Conservation (phyloP, 2,888 invertebrate species). For the Lochmaea crataegi region DNA sequence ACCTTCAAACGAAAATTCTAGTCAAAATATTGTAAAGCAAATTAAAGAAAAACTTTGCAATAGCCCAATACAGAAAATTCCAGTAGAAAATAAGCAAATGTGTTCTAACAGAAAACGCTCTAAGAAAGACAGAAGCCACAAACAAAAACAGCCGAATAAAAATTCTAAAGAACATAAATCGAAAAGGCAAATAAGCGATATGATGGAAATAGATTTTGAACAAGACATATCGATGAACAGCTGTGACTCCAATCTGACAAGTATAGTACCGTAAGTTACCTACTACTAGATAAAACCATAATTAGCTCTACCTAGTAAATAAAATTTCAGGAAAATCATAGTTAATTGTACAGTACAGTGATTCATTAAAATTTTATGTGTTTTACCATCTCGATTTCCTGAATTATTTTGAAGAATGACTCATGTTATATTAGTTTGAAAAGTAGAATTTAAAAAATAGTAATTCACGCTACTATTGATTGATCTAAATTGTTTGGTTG, state of each 20-base stretch:
- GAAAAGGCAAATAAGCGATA: conserved; percentile 37
- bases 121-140: conserved; percentile 23
- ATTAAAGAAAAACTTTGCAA: conserved; percentile 41
- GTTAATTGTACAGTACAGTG: background rate
- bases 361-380: background rate
- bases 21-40: conserved; percentile 43
- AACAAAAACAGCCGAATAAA: conserved; percentile 33
- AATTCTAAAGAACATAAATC: conserved; percentile 40
- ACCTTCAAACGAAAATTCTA: conserved; percentile 41
- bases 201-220: conserved; percentile 45
- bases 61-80: conserved; percentile 22
- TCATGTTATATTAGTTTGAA: no score
- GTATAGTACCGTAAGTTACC: background rate
- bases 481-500: no score
- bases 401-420: background rate
- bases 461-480: no score
- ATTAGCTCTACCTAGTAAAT: no score
- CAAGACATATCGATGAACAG: conserved; percentile 32
- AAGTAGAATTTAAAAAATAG: no score
- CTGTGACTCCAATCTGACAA: conserved; percentile 25
- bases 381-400: background rate
- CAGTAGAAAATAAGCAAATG: conserved; percentile 19
- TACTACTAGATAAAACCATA: background rate
- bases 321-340: no score
- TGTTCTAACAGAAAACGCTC: conserved; percentile 23